Conservation (phyloP, 1,140 invertebrate species). For the Anthonomus grandis region DNA sequence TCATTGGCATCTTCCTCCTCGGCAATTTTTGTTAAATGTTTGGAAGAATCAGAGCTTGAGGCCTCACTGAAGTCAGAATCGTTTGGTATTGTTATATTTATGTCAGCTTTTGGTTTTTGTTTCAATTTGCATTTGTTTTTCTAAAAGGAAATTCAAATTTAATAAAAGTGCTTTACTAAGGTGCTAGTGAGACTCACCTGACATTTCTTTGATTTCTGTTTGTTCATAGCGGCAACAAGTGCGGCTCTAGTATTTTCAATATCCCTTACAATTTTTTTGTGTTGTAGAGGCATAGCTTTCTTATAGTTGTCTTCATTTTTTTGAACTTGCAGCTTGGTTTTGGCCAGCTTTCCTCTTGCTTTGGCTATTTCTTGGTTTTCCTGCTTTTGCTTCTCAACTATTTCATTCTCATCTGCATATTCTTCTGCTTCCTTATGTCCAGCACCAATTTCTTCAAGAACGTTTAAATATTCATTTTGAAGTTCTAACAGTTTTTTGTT, state of each 20-base stretch:
- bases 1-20: constrained; percentile 10
- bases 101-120: constrained; percentile 10
- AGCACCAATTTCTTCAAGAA: constrained; percentile 52
- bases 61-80: constrained; percentile 15
- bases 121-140: constrained; percentile 19
- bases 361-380: constrained; percentile 45
- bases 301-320: constrained; percentile 34
- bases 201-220: background rate
- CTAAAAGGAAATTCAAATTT: constrained; percentile 4
- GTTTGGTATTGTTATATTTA: constrained; percentile 24
- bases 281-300: constrained; percentile 43
- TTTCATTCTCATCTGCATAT: constrained; percentile 42
- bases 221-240: constrained; percentile 31
- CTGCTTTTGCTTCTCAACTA: constrained; percentile 39
- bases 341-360: constrained; percentile 49
- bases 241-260: constrained; percentile 52
- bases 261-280: constrained; percentile 49
- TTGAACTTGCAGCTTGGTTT: constrained; percentile 42
- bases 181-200: too few species aligned
- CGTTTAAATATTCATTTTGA: constrained; percentile 52
- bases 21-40: constrained; percentile 12
- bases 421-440: constrained; percentile 49
- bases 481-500: constrained; percentile 50
- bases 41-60: constrained; percentile 4
- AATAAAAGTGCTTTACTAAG: too few species aligned